Conservation (phyloP, 2,888 invertebrate genomes). For the Calameuta pallipes region DNA sequence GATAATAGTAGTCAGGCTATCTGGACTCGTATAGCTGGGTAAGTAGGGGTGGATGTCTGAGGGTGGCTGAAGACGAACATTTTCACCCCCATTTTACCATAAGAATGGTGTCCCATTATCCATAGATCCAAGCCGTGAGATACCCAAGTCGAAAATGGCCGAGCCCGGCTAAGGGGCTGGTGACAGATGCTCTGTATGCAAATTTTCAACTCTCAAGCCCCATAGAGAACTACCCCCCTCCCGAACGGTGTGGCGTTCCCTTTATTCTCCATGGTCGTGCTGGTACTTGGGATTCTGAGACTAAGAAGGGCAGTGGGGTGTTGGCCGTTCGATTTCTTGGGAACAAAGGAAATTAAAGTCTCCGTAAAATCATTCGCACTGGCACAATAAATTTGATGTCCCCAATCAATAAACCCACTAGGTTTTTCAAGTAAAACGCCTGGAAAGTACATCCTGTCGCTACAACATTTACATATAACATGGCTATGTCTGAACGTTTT, state of each 20-base stretch:
- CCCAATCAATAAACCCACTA: neutral
- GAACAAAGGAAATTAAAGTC: neutral
- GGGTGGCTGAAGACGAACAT: neutral
- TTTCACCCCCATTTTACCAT: conserved; percentile 51
- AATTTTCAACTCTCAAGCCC: conserved; percentile 58
- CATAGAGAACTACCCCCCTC: conserved; percentile 41
- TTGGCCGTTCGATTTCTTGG: neutral
- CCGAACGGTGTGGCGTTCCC: conserved; percentile 21
- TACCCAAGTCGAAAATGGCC: conserved; percentile 63
- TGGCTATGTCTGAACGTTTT: neutral
- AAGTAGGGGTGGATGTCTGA: conserved; percentile 15
- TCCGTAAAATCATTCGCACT: neutral
- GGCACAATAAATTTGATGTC: neutral
- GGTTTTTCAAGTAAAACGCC: neutral
- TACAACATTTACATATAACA: neutral
- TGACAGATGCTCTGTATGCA: conserved; percentile 67
- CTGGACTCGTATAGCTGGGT: neutral
- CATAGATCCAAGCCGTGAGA: conserved; percentile 61
- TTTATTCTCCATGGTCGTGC: conserved; percentile 27
- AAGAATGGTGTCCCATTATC: conserved; percentile 64
- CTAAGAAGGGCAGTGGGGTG: neutral
- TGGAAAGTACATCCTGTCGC: neutral
- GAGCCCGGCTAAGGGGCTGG: conserved; percentile 62
- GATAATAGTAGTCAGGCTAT: neutral
- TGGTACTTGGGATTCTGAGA: neutral